A percentile compares a stretch with the other conserved stretches of the same genome.
Conservation (phyloP, 2,797 vertebrate genomes). For the Melanotaenia maccullochi region DNA sequence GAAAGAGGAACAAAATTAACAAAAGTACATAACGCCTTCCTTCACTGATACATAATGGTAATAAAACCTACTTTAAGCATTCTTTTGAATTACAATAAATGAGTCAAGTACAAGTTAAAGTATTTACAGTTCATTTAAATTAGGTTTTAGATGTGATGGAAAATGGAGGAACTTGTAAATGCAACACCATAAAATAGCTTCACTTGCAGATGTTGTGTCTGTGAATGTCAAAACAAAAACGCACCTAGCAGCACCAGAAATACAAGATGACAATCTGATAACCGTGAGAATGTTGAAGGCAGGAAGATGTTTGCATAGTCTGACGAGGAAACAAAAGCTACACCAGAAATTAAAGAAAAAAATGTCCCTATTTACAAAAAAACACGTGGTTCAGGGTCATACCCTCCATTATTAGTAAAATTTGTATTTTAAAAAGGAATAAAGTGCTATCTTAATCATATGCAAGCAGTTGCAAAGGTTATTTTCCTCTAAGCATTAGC, state of each 20-base stretch:
- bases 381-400: neutral
- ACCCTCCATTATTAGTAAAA: neutral
- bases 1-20: neutral
- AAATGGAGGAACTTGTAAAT: constrained; percentile 2
- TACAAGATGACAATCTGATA: neutral
- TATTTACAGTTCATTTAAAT: neutral
- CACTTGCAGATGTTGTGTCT: neutral
- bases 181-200: neutral
- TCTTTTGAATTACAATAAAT: constrained; percentile 1
- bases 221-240: neutral
- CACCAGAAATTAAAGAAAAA: neutral
- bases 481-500: neutral
- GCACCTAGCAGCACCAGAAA: neutral
- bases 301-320: neutral
- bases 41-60: neutral
- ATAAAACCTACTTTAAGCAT: neutral
- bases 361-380: neutral
- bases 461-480: neutral
- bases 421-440: neutral
- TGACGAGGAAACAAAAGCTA: neutral
- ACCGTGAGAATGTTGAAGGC: neutral
- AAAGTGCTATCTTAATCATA: constrained; percentile 4
- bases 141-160: neutral
- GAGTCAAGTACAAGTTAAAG: neutral
- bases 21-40: neutral